These are phyloP conservation scores for Leptarthrus brevirostris DNA, from an alignment of 2,888 invertebrate species.

Conservation along the genomic window DNA sequence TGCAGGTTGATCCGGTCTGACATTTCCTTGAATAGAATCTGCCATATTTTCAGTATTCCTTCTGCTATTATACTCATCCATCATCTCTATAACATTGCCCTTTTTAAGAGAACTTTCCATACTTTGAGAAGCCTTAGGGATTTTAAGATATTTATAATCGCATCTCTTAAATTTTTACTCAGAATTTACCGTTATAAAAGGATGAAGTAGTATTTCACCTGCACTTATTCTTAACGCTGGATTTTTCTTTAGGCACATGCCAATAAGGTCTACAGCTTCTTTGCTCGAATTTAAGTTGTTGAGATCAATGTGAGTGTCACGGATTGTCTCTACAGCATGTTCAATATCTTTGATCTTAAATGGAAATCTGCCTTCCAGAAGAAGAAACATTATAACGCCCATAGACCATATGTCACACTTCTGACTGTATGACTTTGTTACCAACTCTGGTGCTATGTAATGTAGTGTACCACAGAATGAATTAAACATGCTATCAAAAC, in stretches of 20 bases:
- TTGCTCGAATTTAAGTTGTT: constrained; percentile 3
- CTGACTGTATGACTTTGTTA: constrained; percentile 40
- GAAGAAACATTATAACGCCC: constrained; percentile 45
- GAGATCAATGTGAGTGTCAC: constrained; percentile 11
- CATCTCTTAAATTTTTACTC: too few species aligned
- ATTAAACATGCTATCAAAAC: constrained; percentile 12
- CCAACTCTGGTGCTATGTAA: constrained; percentile 50
- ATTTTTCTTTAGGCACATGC: constrained; percentile 32
- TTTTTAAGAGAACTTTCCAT: neutral
- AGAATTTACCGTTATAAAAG: constrained; percentile 28
- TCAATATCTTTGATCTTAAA: constrained; percentile 1
- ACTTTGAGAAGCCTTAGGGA: neutral
- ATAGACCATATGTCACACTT: constrained; percentile 48
- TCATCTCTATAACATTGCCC: neutral
- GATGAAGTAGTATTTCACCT: constrained; percentile 25
- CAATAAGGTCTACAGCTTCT: neutral
- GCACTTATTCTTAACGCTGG: constrained; percentile 37
- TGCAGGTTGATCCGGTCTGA: too few species aligned
- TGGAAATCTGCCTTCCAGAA: constrained; percentile 33
- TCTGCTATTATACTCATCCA: neutral
- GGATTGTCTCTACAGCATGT: neutral
- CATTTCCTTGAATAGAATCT: too few species aligned
- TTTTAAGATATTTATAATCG: too few species aligned
- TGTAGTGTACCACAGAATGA: constrained; percentile 47
- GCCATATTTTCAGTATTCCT: neutral